Evolutionary conservation across 53 echinoderm and acorn worm species (phyloP).

Genomic region (Echinometra lucunter): DNA sequence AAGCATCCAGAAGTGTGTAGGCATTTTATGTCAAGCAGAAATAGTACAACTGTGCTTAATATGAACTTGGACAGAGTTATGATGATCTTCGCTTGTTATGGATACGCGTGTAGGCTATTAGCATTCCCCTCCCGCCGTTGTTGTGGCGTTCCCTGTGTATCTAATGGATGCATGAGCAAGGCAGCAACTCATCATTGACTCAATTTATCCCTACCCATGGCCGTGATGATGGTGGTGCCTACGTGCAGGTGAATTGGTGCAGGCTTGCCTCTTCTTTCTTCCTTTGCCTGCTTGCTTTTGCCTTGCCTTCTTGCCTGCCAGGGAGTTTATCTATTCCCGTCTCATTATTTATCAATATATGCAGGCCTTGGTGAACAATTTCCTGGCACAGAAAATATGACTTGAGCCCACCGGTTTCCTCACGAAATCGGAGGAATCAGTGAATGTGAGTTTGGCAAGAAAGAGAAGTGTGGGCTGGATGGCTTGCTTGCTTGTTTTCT

Average conservation of each 20-base stretch:
- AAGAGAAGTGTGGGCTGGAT: background rate
- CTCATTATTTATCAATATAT: constrained; percentile 56
- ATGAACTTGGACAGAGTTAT: background rate
- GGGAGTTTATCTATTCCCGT: background rate
- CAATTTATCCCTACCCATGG: background rate
- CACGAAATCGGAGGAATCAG: constrained; percentile 4
- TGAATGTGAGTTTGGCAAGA: background rate
- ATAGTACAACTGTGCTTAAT: background rate
- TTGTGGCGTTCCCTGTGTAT: constrained; percentile 16
- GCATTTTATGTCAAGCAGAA: background rate
- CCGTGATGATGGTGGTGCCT: background rate
- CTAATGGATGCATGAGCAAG: constrained; percentile 38
- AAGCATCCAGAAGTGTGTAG: background rate
- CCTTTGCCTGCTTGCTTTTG: background rate
- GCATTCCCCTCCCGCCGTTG: background rate
- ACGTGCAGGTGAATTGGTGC: constrained; percentile 13
- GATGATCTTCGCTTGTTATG: background rate
- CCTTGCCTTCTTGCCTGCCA: background rate
- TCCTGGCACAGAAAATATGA: constrained; percentile 50
- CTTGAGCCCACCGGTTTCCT: background rate
- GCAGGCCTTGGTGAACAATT: constrained; percentile 46
- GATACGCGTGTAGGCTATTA: constrained; percentile 34
- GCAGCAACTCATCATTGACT: constrained; percentile 29
- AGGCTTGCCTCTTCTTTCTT: background rate
- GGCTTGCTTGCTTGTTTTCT: background rate